Base-by-base conservation (phyloP, 2,888 invertebrate genomes). In the Ecliptopera silaceata region DNA sequence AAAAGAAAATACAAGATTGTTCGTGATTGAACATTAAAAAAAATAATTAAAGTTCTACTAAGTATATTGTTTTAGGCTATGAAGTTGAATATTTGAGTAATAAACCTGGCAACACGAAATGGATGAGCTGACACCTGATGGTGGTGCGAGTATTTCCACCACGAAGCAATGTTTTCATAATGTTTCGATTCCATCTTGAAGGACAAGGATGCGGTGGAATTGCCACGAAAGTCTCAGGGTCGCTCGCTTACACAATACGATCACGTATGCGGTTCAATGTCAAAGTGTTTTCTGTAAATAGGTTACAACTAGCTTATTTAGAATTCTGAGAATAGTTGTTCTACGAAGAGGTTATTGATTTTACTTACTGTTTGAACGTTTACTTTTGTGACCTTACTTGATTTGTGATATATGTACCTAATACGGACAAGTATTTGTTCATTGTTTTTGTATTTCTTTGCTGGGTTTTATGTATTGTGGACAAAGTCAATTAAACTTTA, bases 231-330 rank as follows among this genome's bases (percentile, higher is more conserved):
- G 55, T 36, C 38, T 29, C 48, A 22, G 31, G 55, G 36, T 38
- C 44, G 48, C 17, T 26, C 13, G 17, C 48, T 55, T 32, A 48
- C 55, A 55, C 48, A 55, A 49, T 26, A 39, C 48, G 32, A 39
- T 52, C 57, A 57, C 57, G 57, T 57, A 44, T 57, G 48, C 36
- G 46, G 53, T 54, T 46, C 58, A 58, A 58, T 58, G 58, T 54
- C 58, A 54, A 41, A 53, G 31, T 42, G 31, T 48, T 57, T 53
- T 54, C 49, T 50, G 49, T 46, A 54, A 53, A 54, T 39, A 41
- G 39, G 45, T 13, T 48, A 48, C 48, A 49, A 48, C 51, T 26
- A 36, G 39, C 43, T 48, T 39, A 44, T 41, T 49, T 49, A 31
- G 48, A 32, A 48, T 47, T 44, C 50, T 41, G 34, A 51, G 29